Base-by-base conservation (phyloP, 2,888 invertebrate species). In the Chymomyza fuscimana region DNA sequence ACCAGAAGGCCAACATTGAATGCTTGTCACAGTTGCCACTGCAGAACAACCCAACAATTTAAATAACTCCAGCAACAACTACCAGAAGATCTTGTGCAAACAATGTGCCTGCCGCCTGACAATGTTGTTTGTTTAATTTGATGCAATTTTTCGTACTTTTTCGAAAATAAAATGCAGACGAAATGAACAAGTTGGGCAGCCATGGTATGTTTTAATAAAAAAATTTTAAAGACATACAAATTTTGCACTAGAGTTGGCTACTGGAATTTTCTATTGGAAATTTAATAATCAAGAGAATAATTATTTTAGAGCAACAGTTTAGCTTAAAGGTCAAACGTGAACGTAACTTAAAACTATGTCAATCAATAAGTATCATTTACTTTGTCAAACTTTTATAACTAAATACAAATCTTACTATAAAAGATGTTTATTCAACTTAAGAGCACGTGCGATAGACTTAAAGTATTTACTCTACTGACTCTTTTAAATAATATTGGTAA, bases 101-200 rank as follows among this genome's bases (percentile, higher is more conserved):
- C 58, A 58, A 10, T 58, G 58, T 10, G 58, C 6, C 22, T 10
- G 58, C 6, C 22, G 15, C 25, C 56, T 66, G 60, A 60, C 65
- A 66, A 32, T 52, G 65, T 60, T 66, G 59, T 60, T 50, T 3
- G 32, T 60, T 66, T 60, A 60, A 66, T 60, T 51, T 65, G 9
- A 50, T 54, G 65, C 58, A 29, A 19, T 58, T 64, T 16, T 36
- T 19, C 64, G 54, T 46, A 46, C 40, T 12, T 46, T 25, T 19
- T 25, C 7, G 58, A 15, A 9, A 58, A 58, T 15, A 25, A 25
- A 58, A 19, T 58, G 12, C 58, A 22, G 5, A 1, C 19, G 40
- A 25, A 58, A 25, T 54, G 19, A 54, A 54, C 54, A 54, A 51
- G 54, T 52, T 54, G 40, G 32, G 32, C 7, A 32, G 32, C 32